Base-by-base conservation (phyloP, 2,797 vertebrate species). In the Danio aesculapii region DNA sequence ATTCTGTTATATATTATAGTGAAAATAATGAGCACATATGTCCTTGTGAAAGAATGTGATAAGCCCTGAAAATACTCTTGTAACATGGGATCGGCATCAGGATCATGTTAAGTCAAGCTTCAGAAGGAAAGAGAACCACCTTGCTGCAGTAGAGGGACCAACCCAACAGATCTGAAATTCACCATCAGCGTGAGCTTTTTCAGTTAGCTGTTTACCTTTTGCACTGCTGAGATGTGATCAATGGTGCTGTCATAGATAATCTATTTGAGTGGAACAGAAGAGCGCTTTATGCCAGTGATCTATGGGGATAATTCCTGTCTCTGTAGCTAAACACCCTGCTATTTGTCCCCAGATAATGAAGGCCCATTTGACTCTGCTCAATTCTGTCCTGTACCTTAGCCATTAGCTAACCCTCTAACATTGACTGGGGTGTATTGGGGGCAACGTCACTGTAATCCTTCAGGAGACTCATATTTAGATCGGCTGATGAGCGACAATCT, bases 321-420 rank as follows among this genome's bases (percentile, higher is more conserved):
- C 84, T 86, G 87, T 90, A 86, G 86, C 91, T 90, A 88, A 89
- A 87, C 88, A 85, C 89, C 87, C 85, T 87, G 89, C 80, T 89
- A 88, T 93, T 92, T 92, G 91, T 91, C 91, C 87, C 87, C 87
- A 81, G 91, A 90, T 90, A 90, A 92, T 92, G 88, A 91, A 91
- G 86, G 89, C 86, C 50, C 79, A 88, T 90, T 92, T 91, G 75
- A 88, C 82, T 88, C 71, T 80, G 86, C 87, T 92, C 89, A 90
- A 82, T 73, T 87, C 86, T 75, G 69, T 82, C 86, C 84, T 63
- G 83, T 85, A 87, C 83, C 46, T 86, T 84, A 89, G 85, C 84
- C 75, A 87, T 92, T 91, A 77, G 61, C 75, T 46, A 63, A 68
- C 47, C 30, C 53, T 50, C 11, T 67, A 53, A 52, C 44, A 59